These are phyloP conservation scores for Crotalus tigris DNA, from an alignment of 2,113 vertebrate genomes.

Conservation along the genomic window DNA sequence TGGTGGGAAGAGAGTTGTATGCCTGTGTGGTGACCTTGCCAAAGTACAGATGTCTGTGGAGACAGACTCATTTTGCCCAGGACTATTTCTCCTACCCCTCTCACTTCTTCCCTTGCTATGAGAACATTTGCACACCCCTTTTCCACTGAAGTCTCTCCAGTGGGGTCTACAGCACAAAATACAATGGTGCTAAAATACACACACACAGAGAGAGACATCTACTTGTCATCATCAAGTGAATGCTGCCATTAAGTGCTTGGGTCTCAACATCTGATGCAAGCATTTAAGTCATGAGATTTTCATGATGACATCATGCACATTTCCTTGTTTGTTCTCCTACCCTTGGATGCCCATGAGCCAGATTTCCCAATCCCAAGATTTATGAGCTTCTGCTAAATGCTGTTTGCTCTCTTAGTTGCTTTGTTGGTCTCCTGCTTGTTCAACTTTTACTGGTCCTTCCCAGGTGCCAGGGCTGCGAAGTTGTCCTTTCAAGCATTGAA, in stretches of 20 bases:
- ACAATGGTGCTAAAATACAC: background rate
- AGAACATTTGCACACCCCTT: background rate
- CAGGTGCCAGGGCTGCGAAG: slow-evolving; percentile 95
- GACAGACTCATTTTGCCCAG: background rate
- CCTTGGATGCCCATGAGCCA: background rate
- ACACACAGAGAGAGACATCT: background rate
- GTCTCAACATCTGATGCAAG: background rate
- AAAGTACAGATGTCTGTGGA: background rate
- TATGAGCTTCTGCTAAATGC: background rate
- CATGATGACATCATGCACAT: background rate
- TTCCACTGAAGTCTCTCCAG: background rate
- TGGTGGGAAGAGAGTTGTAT: background rate
- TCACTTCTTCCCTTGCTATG: background rate
- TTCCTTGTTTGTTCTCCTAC: background rate
- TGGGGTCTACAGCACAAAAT: background rate
- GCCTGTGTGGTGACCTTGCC: background rate
- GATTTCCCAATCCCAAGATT: background rate
- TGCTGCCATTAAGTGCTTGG: background rate
- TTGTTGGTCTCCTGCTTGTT: background rate
- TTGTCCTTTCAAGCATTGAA: slow-evolving; percentile 90
- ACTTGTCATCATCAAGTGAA: background rate
- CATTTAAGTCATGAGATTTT: background rate
- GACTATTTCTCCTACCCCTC: background rate
- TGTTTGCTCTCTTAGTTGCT: rapidly evolving
- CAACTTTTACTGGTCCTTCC: background rate